Evolutionary conservation across 2,888 invertebrate species (phyloP), one percentile per base, ranked within the genome.

Genomic region (Drosophila neotestacea): DNA sequence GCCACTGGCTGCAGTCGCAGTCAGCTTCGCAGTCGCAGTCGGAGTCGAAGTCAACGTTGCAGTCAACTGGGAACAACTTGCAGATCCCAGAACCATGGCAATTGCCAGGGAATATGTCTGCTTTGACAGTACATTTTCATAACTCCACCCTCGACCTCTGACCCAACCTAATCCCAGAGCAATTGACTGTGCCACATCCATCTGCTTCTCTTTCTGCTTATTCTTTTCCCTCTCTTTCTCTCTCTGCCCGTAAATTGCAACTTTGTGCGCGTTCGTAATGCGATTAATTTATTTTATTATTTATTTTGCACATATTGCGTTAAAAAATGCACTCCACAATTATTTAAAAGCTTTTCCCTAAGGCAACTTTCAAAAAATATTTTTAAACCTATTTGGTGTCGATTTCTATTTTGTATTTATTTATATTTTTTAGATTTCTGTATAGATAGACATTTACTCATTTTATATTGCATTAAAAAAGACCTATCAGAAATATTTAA

Each of bases 1-100:
- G 75, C 68, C 68, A 69, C 81, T 73, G 79, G 79, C 75, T 75
- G 85, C 82, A 77, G 68, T 67, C 28, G 38, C 52, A 32, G 46
- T 56, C 51, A 7, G 11, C 13, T 28, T 38, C 46, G 36, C 47
- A 11, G 34, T 38, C 46, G 36, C 47, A 11, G 46, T 27, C 11
- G 34, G 4, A 38, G 38, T 38, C 67, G n/a, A 32, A 11, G 44
- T 22, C 9, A 22, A 2, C 39, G 16, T 11, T 13, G 13, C 16
- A 34, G 39, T 13, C 51, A 59, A 38, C 68, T 60, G 64, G 48
- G 60, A 71, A 13, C 51, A 46, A 55, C 28, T 59, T 38, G 4
- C 39, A 50, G 41, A 48, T 10, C n/a, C 32, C 22, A 39, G 28
- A 6, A 6, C 34, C 22, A 52, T 48, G 56, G 36, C 47, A 56